Conservation (phyloP, 2,888 invertebrate species). For the Hartigia nigra region DNA sequence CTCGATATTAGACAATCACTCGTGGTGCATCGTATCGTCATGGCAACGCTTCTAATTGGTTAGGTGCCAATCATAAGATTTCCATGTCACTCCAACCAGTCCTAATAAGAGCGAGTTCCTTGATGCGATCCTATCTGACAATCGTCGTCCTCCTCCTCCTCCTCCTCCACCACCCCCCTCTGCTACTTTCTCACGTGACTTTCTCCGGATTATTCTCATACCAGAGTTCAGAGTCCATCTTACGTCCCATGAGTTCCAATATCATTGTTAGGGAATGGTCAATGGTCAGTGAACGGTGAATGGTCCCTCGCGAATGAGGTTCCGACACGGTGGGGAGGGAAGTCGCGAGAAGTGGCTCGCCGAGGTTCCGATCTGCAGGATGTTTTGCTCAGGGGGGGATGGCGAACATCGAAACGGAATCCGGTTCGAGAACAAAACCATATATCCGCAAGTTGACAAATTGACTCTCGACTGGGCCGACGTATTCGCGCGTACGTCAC, state of each 20-base stretch:
- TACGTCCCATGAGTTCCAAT: background rate
- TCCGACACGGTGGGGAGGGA: background rate
- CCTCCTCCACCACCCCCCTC: background rate
- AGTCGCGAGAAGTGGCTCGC: background rate
- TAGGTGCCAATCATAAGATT: constrained; percentile 23
- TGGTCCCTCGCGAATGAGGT: background rate
- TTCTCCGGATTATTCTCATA: background rate
- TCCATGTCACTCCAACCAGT: constrained; percentile 7
- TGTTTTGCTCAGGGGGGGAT: constrained; percentile 47
- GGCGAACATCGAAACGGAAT: constrained; percentile 58
- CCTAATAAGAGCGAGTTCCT: background rate
- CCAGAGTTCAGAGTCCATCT: background rate
- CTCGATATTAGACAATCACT: constrained; percentile 10
- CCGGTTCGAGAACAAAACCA: constrained; percentile 58
- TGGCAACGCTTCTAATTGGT: constrained; percentile 15
- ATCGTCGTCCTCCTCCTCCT: background rate
- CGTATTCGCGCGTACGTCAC: constrained; percentile 43
- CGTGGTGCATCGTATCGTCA: constrained; percentile 9
- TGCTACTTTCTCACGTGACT: background rate
- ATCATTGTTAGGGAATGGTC: background rate
- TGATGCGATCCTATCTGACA: background rate
- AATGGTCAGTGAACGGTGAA: background rate
- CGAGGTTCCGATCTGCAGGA: background rate
- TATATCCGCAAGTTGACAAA: constrained; percentile 57
- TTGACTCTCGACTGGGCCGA: constrained; percentile 48